Conservation (phyloP, 2,113 vertebrate genomes). For the Tamias sibiricus region DNA sequence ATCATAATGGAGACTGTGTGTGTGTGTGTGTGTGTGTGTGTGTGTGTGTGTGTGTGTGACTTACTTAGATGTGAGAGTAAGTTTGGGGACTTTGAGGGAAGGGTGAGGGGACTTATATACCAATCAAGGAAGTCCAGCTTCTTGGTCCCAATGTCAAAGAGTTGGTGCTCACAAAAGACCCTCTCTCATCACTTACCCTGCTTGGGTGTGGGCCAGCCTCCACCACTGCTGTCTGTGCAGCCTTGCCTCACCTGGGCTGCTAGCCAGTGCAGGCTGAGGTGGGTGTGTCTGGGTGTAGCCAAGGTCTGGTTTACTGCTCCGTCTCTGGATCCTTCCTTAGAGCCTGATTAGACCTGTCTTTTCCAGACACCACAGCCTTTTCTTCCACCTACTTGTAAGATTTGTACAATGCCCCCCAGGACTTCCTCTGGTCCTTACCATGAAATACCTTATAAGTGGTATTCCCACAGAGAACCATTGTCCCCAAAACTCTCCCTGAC, state of each 20-base stretch:
- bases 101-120: neutral
- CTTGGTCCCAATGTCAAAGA: neutral
- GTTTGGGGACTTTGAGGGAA: neutral
- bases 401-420: neutral
- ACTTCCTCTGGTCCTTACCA: neutral
- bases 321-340: neutral
- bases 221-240: too few species aligned
- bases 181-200: too few species aligned
- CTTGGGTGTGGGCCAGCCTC: neutral
- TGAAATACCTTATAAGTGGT: neutral
- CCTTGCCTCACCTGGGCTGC: neutral
- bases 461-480: neutral
- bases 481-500: neutral
- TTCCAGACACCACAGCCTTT: neutral
- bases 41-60: too few species aligned
- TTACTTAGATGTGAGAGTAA: neutral
- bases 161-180: neutral
- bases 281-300: neutral
- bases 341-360: slow-evolving; percentile 1
- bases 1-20: neutral
- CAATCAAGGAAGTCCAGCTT: neutral
- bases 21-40: neutral
- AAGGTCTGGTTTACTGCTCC: neutral
- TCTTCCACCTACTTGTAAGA: neutral
- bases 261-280: neutral